Conservation (phyloP, 2,888 invertebrate species). For the Erebia ligea region DNA sequence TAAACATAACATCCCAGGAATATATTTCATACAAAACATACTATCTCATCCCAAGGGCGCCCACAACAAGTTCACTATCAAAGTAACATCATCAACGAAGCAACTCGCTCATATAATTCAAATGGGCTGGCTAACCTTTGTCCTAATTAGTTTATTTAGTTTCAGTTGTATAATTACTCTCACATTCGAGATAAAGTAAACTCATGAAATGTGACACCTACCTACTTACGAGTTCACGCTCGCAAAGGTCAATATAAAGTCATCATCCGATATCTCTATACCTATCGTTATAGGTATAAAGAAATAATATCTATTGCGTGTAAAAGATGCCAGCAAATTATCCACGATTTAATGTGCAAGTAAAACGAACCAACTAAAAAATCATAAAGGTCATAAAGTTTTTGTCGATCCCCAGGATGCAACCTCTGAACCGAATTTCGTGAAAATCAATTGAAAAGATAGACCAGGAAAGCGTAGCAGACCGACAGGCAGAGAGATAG, state of each 20-base stretch:
- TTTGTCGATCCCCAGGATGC: no score
- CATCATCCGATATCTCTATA: neutral
- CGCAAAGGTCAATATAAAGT: neutral
- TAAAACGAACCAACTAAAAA: no score
- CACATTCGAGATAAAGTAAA: slow-evolving; percentile 11
- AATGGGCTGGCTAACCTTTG: slow-evolving; percentile 32
- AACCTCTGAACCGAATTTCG: no score
- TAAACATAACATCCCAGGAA: neutral
- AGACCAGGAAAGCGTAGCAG: no score
- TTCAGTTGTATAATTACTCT: slow-evolving; percentile 33
- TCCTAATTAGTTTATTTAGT: slow-evolving; percentile 39
- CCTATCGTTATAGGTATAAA: no score
- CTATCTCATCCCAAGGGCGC: slow-evolving; percentile 31
- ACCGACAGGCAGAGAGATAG: no score
- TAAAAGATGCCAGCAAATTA: no score
- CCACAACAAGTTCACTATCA: slow-evolving; percentile 37
- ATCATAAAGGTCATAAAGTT: no score
- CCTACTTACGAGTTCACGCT: slow-evolving; percentile 1
- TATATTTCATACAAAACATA: slow-evolving; percentile 24
- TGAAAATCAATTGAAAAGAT: no score
- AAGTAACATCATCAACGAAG: slow-evolving; percentile 39
- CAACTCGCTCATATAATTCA: slow-evolving; percentile 36
- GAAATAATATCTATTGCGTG: no score
- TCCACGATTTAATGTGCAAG: no score
- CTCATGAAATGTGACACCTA: slow-evolving; percentile 21